Percentiles rank a stretch among this genome's conserved stretches.
These are phyloP conservation scores for Erpobdella octoculata DNA, from an alignment of 2,888 invertebrate genomes.

Conservation along the genomic window DNA sequence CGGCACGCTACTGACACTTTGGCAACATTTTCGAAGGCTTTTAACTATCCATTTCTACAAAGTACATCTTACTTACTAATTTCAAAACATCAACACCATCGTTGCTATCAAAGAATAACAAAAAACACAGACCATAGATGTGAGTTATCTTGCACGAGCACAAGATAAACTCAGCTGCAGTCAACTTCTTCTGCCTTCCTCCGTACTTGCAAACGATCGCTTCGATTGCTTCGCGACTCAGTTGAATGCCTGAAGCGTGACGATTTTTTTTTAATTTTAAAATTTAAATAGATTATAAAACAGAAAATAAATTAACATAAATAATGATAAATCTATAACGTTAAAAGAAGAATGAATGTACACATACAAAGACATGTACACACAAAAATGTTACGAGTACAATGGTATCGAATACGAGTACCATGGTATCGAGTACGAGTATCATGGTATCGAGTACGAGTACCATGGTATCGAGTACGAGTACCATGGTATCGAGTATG, in stretches of 20 bases:
- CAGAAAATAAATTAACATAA: too few species aligned
- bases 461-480: too few species aligned
- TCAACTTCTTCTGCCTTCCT: slow-evolving; percentile 2
- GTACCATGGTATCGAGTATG: too few species aligned
- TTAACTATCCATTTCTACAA: too few species aligned
- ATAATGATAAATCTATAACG: neutral
- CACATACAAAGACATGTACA: slow-evolving; percentile 13
- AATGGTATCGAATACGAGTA: too few species aligned
- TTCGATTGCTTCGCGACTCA: neutral
- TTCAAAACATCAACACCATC: neutral
- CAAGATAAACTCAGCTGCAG: slow-evolving; percentile 15
- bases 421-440: too few species aligned
- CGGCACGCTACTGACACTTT: too few species aligned
- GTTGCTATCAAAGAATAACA: neutral
- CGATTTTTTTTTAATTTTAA: neutral
- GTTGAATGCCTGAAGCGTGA: slow-evolving; percentile 9
- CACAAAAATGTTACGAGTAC: too few species aligned
- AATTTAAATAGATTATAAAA: neutral
- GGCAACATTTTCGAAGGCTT: too few species aligned
- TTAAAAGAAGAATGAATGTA: too few species aligned
- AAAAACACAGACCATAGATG: slow-evolving; percentile 12
- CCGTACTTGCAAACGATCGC: slow-evolving; percentile 25
- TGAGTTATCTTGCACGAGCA: slow-evolving; percentile 24
- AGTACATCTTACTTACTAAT: too few species aligned
- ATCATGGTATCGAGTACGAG: too few species aligned